Conservation (phyloP, 2,113 vertebrate genomes). For the Cyrtonyx montezumae region DNA sequence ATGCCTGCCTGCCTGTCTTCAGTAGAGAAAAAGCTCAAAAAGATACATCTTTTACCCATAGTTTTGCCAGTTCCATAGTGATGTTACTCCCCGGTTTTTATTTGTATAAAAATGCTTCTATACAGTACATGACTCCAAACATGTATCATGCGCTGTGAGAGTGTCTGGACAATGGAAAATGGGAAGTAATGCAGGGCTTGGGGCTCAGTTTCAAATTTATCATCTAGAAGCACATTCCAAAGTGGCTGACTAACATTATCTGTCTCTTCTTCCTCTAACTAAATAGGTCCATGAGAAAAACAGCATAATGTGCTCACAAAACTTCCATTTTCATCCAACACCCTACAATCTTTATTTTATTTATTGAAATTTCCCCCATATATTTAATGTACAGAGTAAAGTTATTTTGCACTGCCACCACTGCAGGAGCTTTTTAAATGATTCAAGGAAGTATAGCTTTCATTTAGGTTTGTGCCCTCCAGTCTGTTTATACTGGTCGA, state of each 20-base stretch:
- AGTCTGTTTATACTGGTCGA: conserved; percentile 97
- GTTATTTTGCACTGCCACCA: conserved; percentile 80
- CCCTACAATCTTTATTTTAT: conserved; percentile 66
- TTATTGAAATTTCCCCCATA: conserved; percentile 74
- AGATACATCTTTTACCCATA: not conserved
- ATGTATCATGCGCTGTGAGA: conserved; percentile 23
- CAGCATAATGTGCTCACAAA: not conserved
- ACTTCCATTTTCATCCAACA: not conserved
- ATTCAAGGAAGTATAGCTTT: conserved; percentile 90
- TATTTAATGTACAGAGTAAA: conserved; percentile 74
- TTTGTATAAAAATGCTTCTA: conserved; percentile 46
- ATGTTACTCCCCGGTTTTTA: conserved; percentile 37
- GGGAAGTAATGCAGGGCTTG: conserved; percentile 33
- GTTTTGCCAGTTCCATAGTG: not conserved
- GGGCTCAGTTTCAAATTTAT: conserved; percentile 55
- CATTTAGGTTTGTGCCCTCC: conserved; percentile 93
- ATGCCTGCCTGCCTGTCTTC: not conserved
- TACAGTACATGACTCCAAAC: conserved; percentile 33
- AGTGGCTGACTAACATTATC: conserved; percentile 42
- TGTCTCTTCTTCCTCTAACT: conserved; percentile 30
- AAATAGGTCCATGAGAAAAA: conserved; percentile 38
- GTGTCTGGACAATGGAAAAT: not conserved
- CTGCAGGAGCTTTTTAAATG: conserved; percentile 88
- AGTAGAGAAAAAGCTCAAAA: not conserved
- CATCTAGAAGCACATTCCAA: conserved; percentile 43